A percentile compares a stretch with the other conserved stretches of the same genome.
phyloP scores from a whole-genome alignment of 2,113 vertebrate genomes.

The Coptodon bakossiorum region DNA sequence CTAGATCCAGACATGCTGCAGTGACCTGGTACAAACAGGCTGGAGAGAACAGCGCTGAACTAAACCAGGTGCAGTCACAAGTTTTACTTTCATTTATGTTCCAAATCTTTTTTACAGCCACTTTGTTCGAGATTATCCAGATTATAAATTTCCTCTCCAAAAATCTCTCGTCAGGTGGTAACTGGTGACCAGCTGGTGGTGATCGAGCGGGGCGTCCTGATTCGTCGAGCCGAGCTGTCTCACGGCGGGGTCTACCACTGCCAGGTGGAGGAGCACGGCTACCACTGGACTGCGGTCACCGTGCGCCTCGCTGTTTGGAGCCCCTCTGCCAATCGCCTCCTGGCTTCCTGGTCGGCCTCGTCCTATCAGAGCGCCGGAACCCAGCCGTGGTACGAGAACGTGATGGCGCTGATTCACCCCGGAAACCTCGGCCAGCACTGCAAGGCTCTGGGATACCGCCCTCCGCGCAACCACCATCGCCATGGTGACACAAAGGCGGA shows the following conservation, averaged over 20 bases:
- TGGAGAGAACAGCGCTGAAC: conserved; percentile 71
- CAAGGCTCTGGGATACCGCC: conserved; percentile 60
- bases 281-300: conserved; percentile 74
- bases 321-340: conserved; percentile 40
- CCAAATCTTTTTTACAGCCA: not conserved
- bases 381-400: conserved; percentile 68
- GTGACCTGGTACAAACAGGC: conserved; percentile 76
- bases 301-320: conserved; percentile 69
- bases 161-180: conserved; percentile 52
- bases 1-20: conserved; percentile 73
- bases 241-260: conserved; percentile 76
- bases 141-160: not conserved
- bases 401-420: conserved; percentile 69
- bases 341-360: conserved; percentile 11
- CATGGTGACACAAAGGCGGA: conserved; percentile 4
- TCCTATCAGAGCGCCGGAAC: conserved; percentile 7
- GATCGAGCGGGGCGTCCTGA: conserved; percentile 73
- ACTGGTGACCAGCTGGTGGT: conserved; percentile 73
- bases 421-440: conserved; percentile 69
- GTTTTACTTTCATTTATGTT: not conserved
- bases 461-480: conserved; percentile 51
- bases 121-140: not conserved
- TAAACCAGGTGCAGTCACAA: conserved; percentile 63
- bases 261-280: conserved; percentile 77
- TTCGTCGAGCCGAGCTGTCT: conserved; percentile 67